Percentiles rank a stretch among this genome's conserved stretches.
Conservation (phyloP, 1,140 invertebrate species). For the Homarus americanus region DNA sequence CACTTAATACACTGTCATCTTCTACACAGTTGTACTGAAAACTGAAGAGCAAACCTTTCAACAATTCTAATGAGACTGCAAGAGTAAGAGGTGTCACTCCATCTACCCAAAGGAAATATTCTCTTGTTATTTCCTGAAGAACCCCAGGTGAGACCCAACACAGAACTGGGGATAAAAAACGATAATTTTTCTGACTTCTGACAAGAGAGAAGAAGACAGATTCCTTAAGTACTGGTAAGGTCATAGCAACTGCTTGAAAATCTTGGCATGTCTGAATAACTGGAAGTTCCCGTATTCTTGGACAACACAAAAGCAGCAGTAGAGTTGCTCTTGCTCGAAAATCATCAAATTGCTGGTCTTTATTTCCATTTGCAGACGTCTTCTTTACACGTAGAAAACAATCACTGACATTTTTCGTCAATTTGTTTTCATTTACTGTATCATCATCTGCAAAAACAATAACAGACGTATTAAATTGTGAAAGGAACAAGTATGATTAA, state of each 20-base stretch:
- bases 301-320: slow-evolving; percentile 29
- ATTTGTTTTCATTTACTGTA: slow-evolving; percentile 16
- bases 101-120: slow-evolving; percentile 23
- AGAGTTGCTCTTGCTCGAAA: slow-evolving; percentile 32
- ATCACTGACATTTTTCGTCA: slow-evolving; percentile 35
- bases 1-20: not conserved
- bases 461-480: not conserved
- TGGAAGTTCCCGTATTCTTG: slow-evolving; percentile 27
- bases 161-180: slow-evolving; percentile 27
- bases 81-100: slow-evolving; percentile 55
- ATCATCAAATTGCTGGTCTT: slow-evolving; percentile 13
- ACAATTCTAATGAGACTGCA: slow-evolving; percentile 32
- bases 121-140: slow-evolving; percentile 9
- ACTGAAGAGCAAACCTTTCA: slow-evolving; percentile 43
- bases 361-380: not conserved
- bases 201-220: slow-evolving; percentile 39
- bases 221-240: slow-evolving; percentile 30
- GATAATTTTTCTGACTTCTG: slow-evolving; percentile 47
- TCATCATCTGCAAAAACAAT: slow-evolving; percentile 41
- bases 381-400: slow-evolving; percentile 51
- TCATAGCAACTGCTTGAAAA: slow-evolving; percentile 17
- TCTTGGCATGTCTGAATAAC: slow-evolving; percentile 14
- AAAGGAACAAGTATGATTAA: not conserved
- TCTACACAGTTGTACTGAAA: not conserved
- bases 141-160: slow-evolving; percentile 22